Base-by-base conservation (phyloP, 2,797 vertebrate genomes). In the Bryconaethiops microstoma region DNA sequence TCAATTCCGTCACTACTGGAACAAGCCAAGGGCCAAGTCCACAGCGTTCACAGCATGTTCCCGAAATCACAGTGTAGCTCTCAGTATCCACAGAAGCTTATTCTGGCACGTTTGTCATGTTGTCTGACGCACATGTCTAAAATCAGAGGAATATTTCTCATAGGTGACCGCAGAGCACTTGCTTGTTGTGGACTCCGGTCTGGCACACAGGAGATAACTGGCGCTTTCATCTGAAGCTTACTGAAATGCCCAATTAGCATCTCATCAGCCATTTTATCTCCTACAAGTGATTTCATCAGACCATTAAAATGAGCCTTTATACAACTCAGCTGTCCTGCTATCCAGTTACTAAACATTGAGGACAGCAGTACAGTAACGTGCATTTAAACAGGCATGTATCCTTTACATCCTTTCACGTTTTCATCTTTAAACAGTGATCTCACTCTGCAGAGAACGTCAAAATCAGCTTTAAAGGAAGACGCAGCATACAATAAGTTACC, bases 231-330 rank as follows among this genome's bases (percentile, higher is more conserved):
- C 39, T 67, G 17, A 42, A 42, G 39, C 64, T 67, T n/a, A 67
- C 8, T 45, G 64, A 67, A 72, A 72, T 39, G 50, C 8, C 25
- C 70, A 57, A 67, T 67, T 67, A 71, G 12, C 69, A 29, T 71
- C 69, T 57, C 52, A 72, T 72, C 70, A 72, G 50, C 29, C 70
- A 72, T 72, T 57, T 57, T 55, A 72, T 72, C 50, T 72, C 52
- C 70, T n/a, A 55, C 29, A 55, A 39, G 52, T 4, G 4, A 52
- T 55, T 72, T 55, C 52, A 55, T 72, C 70, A 72, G 48, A 39
- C 50, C 69, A 54, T 72, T 72, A 72, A 72, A 55, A 72, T 19
- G 8, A 17, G 10, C 69, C 19, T 57, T 17, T 55, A 57, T 55
- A 55, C 52, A 72, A n/a, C 52, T n/a, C 29, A 1, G 55, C 50